Conservation (phyloP, 2,888 invertebrate species). For the Limulus polyphemus region DNA sequence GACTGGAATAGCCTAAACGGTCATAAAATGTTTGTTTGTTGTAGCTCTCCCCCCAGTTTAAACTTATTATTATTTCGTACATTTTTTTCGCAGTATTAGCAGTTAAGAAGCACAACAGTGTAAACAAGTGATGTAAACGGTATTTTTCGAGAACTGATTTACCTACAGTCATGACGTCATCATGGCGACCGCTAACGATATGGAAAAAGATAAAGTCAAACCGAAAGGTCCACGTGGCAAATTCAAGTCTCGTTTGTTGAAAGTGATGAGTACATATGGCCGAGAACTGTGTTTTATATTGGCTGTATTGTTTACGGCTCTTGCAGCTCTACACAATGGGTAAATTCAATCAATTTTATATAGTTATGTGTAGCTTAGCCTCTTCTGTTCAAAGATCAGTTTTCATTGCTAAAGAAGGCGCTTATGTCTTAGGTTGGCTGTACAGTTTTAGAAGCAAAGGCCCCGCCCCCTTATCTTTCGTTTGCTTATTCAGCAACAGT, state of each 20-base stretch:
- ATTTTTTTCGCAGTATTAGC: too few relatives aligned
- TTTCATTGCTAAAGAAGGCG: too few relatives aligned
- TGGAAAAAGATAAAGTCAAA: slow-evolving; percentile 17
- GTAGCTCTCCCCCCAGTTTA: too few relatives aligned
- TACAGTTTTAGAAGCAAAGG: too few relatives aligned
- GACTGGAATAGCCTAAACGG: too few relatives aligned
- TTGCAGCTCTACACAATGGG: slow-evolving; percentile 58
- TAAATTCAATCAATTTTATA: slow-evolving; percentile 40
- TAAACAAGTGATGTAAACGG: neutral
- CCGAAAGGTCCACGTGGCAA: slow-evolving; percentile 20
- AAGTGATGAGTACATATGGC: slow-evolving; percentile 38
- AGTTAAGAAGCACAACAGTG: too few relatives aligned
- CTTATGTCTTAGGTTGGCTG: too few relatives aligned
- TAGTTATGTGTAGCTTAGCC: neutral
- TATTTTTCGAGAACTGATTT: too few relatives aligned
- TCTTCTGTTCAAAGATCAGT: too few relatives aligned
- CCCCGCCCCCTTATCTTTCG: neutral
- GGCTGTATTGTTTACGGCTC: slow-evolving; percentile 51
- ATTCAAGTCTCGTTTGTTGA: slow-evolving; percentile 12
- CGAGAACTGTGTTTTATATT: slow-evolving; percentile 53
- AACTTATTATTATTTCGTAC: too few relatives aligned
- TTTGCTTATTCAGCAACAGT: neutral
- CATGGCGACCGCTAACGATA: slow-evolving; percentile 15
- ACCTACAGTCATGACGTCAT: slow-evolving; percentile 17
- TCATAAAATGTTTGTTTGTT: too few relatives aligned